Percentiles rank a stretch among this genome's conserved stretches.
Evolutionary conservation across 1,140 invertebrate species (phyloP).

Genomic region (Euura lappo): DNA sequence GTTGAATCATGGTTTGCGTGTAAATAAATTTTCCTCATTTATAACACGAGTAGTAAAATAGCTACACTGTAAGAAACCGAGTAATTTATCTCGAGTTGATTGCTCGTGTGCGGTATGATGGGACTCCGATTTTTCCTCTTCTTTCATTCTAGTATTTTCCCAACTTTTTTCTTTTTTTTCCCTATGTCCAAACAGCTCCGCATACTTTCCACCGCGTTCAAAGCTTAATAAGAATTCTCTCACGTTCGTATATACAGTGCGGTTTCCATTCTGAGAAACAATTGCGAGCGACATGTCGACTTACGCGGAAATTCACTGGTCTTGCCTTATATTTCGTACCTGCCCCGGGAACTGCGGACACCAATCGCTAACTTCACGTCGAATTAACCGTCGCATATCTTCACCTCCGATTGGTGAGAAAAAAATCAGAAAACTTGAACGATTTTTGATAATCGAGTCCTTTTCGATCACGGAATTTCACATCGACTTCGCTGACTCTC

Average conservation of each 20-base stretch:
- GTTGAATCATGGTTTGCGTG: too few species aligned
- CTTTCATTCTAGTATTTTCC: not conserved
- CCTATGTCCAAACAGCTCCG: too few species aligned
- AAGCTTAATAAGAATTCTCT: constrained; percentile 30
- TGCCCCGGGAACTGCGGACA: not conserved
- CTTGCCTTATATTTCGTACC: constrained; percentile 23
- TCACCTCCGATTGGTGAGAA: too few species aligned
- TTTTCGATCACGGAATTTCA: too few species aligned
- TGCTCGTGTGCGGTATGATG: not conserved
- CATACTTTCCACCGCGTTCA: too few species aligned
- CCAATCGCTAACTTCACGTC: not conserved
- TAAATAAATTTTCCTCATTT: too few species aligned
- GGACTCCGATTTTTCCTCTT: not conserved
- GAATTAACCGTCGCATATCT: not conserved
- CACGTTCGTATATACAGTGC: constrained; percentile 30
- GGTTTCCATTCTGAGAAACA: constrained; percentile 48
- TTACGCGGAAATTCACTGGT: constrained; percentile 31
- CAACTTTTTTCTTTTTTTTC: too few species aligned
- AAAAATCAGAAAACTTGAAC: too few species aligned
- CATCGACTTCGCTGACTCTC: too few species aligned
- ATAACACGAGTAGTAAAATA: too few species aligned
- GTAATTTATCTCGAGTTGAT: not conserved
- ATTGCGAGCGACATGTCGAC: constrained; percentile 25
- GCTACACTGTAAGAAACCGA: too few species aligned
- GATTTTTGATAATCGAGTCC: too few species aligned